Evolutionary conservation across 2,888 invertebrate genomes (phyloP).

Genomic region (Cynaeus angustus): DNA sequence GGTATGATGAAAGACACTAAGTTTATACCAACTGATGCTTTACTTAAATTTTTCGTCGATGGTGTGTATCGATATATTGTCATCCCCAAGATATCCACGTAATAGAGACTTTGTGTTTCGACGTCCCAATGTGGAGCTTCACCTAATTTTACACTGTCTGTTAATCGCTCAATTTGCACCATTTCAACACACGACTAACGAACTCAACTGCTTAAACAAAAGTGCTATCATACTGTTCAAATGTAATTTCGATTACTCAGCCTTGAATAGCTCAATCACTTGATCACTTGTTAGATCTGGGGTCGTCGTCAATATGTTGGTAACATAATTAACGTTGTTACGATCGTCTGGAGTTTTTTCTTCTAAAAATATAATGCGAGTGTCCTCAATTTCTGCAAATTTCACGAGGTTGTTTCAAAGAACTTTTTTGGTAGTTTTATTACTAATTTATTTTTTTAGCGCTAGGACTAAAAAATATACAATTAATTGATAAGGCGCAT

Average conservation of each 20-base stretch:
- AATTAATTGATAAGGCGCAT: too few relatives aligned
- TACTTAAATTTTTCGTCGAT: constrained; percentile 71
- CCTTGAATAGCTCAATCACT: constrained; percentile 36
- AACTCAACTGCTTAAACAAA: constrained; percentile 35
- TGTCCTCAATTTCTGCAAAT: not conserved
- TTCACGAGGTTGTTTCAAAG: too few relatives aligned
- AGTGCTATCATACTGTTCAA: constrained; percentile 25
- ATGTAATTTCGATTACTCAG: constrained; percentile 25
- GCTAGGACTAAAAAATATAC: too few relatives aligned
- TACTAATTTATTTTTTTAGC: too few relatives aligned
- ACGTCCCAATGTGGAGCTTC: constrained; percentile 85
- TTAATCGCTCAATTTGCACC: constrained; percentile 72
- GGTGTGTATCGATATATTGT: constrained; percentile 74
- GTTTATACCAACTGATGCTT: constrained; percentile 71
- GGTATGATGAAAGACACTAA: constrained; percentile 76
- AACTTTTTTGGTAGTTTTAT: too few relatives aligned
- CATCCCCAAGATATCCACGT: constrained; percentile 78
- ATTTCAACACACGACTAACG: constrained; percentile 63
- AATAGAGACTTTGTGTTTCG: constrained; percentile 76
- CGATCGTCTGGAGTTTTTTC: not conserved
- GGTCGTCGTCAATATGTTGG: too few relatives aligned
- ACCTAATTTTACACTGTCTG: constrained; percentile 75
- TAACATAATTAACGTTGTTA: too few relatives aligned
- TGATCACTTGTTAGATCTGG: not conserved
- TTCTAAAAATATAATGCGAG: not conserved